These are phyloP conservation scores for Aspidiotus rigidus DNA, from an alignment of 2,888 invertebrate species.

Conservation along the genomic window DNA sequence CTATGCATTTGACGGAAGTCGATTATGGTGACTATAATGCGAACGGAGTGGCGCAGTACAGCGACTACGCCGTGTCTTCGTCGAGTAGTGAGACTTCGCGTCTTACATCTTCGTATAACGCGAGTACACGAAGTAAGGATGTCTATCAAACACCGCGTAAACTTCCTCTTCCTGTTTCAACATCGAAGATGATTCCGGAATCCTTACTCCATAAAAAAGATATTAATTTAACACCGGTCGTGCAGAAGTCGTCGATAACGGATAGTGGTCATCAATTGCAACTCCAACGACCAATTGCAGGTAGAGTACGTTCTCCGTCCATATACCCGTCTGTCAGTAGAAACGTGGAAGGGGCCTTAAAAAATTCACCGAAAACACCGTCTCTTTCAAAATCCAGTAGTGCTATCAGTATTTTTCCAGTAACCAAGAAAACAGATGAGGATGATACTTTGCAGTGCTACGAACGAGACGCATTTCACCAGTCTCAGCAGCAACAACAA, in stretches of 20 bases:
- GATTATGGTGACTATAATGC: conserved; percentile 18
- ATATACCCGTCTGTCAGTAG: neutral
- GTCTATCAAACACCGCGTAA: no score
- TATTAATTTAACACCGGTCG: conserved; percentile 26
- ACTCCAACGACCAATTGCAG: neutral
- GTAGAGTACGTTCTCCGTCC: neutral
- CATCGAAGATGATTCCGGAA: conserved; percentile 21
- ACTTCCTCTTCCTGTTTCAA: no score
- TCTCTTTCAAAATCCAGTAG: neutral
- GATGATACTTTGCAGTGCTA: neutral
- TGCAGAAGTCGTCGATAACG: neutral
- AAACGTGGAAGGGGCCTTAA: conserved; percentile 3
- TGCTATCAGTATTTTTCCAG: conserved; percentile 31
- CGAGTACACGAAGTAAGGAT: no score
- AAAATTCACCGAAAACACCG: neutral
- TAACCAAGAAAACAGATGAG: conserved; percentile 18
- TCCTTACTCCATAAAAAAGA: conserved; percentile 25
- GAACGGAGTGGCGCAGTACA: neutral
- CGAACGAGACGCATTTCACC: no score
- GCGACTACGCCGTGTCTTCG: conserved; percentile 1
- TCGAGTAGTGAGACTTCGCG: neutral
- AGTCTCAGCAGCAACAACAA: no score
- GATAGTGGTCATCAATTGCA: neutral
- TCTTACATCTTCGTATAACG: no score
- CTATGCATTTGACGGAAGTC: neutral